Evolutionary conservation across 2,888 invertebrate genomes (phyloP), one percentile per base, ranked within the genome.

Genomic region (Tiliacea aurago): DNA sequence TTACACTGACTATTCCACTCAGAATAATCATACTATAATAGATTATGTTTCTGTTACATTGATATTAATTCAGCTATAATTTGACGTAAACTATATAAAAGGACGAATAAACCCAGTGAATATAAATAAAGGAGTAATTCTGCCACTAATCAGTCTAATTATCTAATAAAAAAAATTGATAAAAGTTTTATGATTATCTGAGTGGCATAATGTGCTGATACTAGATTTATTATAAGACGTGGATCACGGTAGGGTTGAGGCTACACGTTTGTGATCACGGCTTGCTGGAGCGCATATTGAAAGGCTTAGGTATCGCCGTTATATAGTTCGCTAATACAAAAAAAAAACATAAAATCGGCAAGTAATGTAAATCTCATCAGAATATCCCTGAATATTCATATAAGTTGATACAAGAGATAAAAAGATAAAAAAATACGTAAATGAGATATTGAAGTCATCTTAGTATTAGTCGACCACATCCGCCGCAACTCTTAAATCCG

Each of bases 171-270:
- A 66, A n/a, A 45, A 61, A 45, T 23, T 45, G 18, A 61, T 67
- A 41, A 37, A 20, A 28, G 10, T 28, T 63, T 64, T 41, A 51
- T 37, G 28, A 28, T 37, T 49, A 64, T 49, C 64, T 41, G 9
- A 18, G n/a, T 68, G n/a, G 18, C 45, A 61, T 45, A 45, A 41
- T 63, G 20, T 69, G 51, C 28, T 51, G 69, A 64, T 64, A 68
- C 18, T 47, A 37, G 23, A 68, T 47, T 68, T 47, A 61, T 61
- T 61, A n/a, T 20, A 43, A 43, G 37, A 43, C 65, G 18, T 45
- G 18, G 66, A 53, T 53, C 41, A 69, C 41, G 1, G 15, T 28
- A 15, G 41, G 10, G 43, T 64, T 10, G n/a, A 15, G 28, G 41
- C 37, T 20, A 51, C 10, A 28, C 13, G 28, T 28, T 28, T 28